Percentiles rank a stretch among this genome's conserved stretches.
Evolutionary conservation across 2,797 vertebrate species (phyloP).

Genomic region (Falco rusticolus): DNA sequence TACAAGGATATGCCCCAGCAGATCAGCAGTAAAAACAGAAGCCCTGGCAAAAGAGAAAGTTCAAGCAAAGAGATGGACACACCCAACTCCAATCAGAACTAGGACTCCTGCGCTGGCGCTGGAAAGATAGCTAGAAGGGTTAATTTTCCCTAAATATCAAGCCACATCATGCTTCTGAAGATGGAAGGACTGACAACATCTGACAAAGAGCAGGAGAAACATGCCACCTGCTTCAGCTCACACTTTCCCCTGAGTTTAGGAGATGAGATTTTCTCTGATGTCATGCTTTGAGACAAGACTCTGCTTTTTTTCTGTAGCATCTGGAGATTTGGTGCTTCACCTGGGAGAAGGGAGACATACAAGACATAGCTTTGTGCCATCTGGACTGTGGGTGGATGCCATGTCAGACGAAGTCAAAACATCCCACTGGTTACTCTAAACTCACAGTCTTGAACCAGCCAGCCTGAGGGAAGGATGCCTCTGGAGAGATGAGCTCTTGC

Average conservation of each 20-base stretch:
- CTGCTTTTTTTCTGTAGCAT: background rate
- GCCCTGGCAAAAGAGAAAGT: background rate
- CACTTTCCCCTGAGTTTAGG: background rate
- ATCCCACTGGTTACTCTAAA: background rate
- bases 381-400: rapidly evolving
- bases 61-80: background rate
- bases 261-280: background rate
- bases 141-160: background rate
- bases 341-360: background rate
- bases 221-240: background rate
- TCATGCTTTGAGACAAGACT: background rate
- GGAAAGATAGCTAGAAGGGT: background rate
- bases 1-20: background rate
- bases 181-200: background rate
- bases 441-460: background rate
- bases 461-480: background rate
- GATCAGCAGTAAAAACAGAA: background rate
- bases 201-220: background rate
- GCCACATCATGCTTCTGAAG: background rate
- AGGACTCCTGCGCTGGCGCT: rapidly evolving
- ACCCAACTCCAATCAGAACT: background rate
- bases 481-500: background rate
- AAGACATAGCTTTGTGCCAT: background rate
- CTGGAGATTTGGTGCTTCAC: background rate
- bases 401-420: background rate